Percentiles rank a stretch among this genome's conserved stretches.
Conservation (phyloP, 23 tunicate genomes). For the Ascidia mentula region DNA sequence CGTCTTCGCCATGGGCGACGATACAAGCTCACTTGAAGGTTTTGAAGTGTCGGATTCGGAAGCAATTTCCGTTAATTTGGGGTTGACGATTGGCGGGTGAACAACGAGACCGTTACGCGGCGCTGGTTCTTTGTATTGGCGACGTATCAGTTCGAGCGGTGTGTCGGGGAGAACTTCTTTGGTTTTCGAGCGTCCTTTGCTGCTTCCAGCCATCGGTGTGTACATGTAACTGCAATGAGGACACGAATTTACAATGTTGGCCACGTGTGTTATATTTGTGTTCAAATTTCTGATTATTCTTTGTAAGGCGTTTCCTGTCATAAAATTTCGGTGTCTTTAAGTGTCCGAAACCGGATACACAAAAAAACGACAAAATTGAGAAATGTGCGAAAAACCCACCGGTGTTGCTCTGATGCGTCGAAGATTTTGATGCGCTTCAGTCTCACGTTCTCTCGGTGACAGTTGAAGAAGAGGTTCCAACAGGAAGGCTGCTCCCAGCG, state of each 20-base stretch:
- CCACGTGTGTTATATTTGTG: too few species aligned
- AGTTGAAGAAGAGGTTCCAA: conserved; percentile 50
- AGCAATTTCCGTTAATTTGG: too few species aligned
- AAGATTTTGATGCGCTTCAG: conserved; percentile 73
- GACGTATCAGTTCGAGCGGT: conserved; percentile 3
- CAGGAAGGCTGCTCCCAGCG: conserved; percentile 74
- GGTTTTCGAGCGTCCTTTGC: neutral
- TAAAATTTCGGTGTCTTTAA: too few species aligned
- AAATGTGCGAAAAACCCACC: conserved; percentile 43
- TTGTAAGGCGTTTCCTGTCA: too few species aligned
- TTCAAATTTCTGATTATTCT: too few species aligned
- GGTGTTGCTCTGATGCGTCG: conserved; percentile 54
- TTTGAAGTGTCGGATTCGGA: neutral
- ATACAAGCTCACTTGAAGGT: neutral
- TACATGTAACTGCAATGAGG: neutral
- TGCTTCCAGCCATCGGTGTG: neutral
- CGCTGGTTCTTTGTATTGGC: neutral
- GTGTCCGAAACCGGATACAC: too few species aligned
- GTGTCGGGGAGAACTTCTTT: neutral
- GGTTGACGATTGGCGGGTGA: neutral
- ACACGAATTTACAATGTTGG: neutral
- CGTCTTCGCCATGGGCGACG: too few species aligned
- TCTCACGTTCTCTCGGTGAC: conserved; percentile 44
- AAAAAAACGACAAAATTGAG: too few species aligned
- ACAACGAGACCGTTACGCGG: neutral